These are phyloP conservation scores for Aporophyla nigra DNA, from an alignment of 2,888 invertebrate genomes.

Conservation along the genomic window DNA sequence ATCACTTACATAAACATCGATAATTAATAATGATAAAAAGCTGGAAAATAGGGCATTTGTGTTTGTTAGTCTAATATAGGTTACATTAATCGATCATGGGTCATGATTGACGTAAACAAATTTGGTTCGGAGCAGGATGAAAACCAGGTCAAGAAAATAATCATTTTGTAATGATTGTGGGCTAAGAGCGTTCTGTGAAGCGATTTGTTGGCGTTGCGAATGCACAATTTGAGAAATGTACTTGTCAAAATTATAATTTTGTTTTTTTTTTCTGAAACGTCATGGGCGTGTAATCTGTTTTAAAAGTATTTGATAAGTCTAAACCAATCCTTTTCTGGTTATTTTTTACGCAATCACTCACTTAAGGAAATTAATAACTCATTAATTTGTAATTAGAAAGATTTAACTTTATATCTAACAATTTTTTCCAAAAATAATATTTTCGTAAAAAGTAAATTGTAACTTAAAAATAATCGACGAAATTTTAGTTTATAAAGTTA, in stretches of 20 bases:
- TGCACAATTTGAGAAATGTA: neutral
- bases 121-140: constrained; percentile 24
- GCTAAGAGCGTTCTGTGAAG: neutral
- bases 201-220: neutral
- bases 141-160: constrained; percentile 61
- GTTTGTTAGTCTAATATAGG: constrained; percentile 60
- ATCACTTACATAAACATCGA: constrained; percentile 53
- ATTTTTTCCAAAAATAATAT: no score
- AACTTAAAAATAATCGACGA: no score
- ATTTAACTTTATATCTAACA: no score
- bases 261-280: no score
- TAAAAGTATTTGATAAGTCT: no score
- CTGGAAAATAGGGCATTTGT: constrained; percentile 45
- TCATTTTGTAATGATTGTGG: constrained; percentile 42
- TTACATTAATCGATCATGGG: constrained; percentile 44
- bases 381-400: no score
- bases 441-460: no score
- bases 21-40: constrained; percentile 57
- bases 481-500: no score
- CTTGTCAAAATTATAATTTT: neutral
- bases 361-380: no score
- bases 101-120: constrained; percentile 50
- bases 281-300: neutral
- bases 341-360: no score
- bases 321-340: neutral